phyloP scores from a whole-genome alignment of 1,140 invertebrate species.

The Heliconius nattereri region DNA sequence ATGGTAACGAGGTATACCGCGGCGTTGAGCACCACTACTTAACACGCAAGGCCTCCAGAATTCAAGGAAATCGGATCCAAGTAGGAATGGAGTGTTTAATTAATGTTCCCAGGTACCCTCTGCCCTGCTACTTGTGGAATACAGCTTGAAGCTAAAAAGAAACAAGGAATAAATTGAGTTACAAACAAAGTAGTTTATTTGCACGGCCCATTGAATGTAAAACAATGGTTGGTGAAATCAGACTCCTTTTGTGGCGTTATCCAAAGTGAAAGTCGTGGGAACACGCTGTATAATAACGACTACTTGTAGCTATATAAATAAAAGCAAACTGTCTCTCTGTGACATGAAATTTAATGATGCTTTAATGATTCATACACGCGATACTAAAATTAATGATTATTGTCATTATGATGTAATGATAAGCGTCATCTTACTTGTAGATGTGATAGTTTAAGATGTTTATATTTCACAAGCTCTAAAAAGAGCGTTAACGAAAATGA shows the following conservation, averaged over 20 bases:
- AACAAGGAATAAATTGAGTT: neutral
- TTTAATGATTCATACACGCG: neutral
- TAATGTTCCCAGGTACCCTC: too few relatives aligned
- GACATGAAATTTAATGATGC: neutral
- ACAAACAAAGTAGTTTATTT: neutral
- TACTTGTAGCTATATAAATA: neutral
- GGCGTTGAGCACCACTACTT: too few relatives aligned
- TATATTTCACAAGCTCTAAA: too few relatives aligned
- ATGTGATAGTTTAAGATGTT: too few relatives aligned
- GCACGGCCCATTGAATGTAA: conserved; percentile 16
- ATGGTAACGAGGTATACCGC: too few relatives aligned
- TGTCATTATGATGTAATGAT: neutral
- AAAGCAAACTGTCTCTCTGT: neutral
- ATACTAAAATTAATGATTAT: neutral
- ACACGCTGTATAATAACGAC: conserved; percentile 6
- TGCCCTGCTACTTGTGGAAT: too few relatives aligned
- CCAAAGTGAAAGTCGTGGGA: conserved; percentile 19
- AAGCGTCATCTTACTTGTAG: neutral
- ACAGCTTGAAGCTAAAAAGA: too few relatives aligned
- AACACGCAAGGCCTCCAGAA: too few relatives aligned
- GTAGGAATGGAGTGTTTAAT: too few relatives aligned
- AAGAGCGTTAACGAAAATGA: too few relatives aligned
- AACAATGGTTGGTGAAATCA: conserved; percentile 17
- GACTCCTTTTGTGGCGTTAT: conserved; percentile 16
- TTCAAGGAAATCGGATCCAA: too few relatives aligned